A percentile compares a stretch with the other conserved stretches of the same genome.
phyloP scores from a whole-genome alignment of 2,113 vertebrate genomes.

The Okapia johnstoni region DNA sequence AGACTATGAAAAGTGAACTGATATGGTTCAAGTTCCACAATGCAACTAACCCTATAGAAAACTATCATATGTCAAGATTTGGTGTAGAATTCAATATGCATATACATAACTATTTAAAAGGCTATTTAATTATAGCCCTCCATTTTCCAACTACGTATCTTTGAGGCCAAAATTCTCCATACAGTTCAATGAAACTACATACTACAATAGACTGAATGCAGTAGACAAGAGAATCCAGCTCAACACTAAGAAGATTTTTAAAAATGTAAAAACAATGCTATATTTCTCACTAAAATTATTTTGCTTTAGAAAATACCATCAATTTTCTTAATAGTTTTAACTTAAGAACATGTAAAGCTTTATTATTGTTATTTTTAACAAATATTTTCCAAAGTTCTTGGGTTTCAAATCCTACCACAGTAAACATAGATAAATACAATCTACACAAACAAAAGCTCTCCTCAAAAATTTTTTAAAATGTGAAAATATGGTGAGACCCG shows the following conservation, averaged over 20 bases:
- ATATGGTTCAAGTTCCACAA: not conserved
- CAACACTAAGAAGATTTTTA: not conserved
- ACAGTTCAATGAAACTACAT: not conserved
- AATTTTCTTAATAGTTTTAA: not conserved
- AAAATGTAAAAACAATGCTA: not conserved
- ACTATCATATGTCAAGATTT: not conserved
- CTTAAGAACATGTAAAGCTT: not conserved
- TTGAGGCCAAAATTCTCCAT: not conserved
- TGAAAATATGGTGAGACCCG: not conserved
- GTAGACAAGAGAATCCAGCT: not conserved
- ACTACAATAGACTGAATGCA: not conserved
- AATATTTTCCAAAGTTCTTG: not conserved
- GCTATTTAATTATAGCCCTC: not conserved
- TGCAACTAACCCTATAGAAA: not conserved
- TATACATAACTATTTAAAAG: not conserved
- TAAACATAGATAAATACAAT: not conserved
- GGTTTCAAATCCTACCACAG: not conserved
- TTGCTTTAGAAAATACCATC: not conserved
- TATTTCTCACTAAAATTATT: not conserved
- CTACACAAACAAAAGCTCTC: not conserved
- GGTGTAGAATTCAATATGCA: not conserved
- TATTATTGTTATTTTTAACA: not conserved
- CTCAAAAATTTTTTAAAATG: not conserved
- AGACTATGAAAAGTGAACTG: not conserved
- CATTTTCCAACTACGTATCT: not conserved